These are phyloP conservation scores for Promerops cafer DNA, from an alignment of 2,113 vertebrate genomes.

Conservation along the genomic window DNA sequence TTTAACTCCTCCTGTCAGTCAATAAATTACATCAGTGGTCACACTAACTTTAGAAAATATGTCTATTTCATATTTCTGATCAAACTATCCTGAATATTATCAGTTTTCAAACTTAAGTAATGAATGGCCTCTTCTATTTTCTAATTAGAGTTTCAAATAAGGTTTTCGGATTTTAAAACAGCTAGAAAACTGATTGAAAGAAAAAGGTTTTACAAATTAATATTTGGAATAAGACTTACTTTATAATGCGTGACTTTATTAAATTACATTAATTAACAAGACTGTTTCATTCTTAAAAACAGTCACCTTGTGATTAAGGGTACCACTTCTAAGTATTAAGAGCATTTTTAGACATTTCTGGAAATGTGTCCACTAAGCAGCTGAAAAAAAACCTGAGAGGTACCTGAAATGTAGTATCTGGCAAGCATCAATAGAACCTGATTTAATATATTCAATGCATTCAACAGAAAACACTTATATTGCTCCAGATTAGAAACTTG, in stretches of 20 bases:
- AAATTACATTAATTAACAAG: not conserved
- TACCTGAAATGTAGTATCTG: not conserved
- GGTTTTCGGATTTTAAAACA: not conserved
- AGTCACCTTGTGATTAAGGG: not conserved
- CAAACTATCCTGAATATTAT: not conserved
- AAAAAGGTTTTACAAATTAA: not conserved
- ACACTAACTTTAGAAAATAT: not conserved
- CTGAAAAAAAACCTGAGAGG: not conserved
- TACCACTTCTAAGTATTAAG: not conserved
- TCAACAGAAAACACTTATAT: not conserved
- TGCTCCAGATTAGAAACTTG: not conserved
- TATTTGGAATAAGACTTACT: not conserved
- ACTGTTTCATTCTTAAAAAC: not conserved
- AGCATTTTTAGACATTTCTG: not conserved
- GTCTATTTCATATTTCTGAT: not conserved
- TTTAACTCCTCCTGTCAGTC: not conserved
- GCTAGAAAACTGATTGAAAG: not conserved
- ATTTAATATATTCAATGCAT: not conserved
- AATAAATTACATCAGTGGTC: not conserved
- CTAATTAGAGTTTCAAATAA: not conserved
- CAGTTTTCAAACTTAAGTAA: not conserved
- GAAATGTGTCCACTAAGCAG: not conserved
- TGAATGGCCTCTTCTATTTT: not conserved
- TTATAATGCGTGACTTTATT: not conserved
- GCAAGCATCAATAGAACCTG: not conserved